These are phyloP conservation scores for Gymnarchus niloticus DNA, from an alignment of 2,113 vertebrate species.

Conservation along the genomic window DNA sequence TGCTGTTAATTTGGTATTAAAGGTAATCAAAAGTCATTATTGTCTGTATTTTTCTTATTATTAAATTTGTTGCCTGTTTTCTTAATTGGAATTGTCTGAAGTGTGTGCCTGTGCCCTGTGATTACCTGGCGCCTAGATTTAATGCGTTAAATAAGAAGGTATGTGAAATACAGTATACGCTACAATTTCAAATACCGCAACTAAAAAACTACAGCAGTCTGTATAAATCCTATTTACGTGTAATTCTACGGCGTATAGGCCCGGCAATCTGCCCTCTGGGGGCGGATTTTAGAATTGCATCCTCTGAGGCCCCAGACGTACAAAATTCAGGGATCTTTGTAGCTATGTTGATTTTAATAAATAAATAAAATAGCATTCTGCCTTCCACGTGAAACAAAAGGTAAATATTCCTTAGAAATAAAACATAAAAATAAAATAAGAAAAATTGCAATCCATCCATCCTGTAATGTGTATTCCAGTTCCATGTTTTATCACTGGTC, in stretches of 20 bases:
- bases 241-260: neutral
- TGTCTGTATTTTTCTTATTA: no score
- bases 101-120: no score
- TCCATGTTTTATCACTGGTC: no score
- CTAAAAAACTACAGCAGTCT: neutral
- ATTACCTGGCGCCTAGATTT: neutral
- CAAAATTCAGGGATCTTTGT: neutral
- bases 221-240: neutral
- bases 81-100: no score
- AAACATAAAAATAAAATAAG: no score
- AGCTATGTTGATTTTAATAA: neutral
- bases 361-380: neutral
- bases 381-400: neutral
- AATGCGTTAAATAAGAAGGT: neutral
- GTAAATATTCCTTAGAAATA: neutral
- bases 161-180: neutral
- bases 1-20: no score
- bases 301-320: neutral
- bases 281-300: neutral
- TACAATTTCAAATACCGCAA: neutral
- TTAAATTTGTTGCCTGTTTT: no score
- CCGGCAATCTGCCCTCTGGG: neutral
- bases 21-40: no score
- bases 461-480: no score
- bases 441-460: no score